Evolutionary conservation across 2,888 invertebrate genomes (phyloP), one percentile per base, ranked within the genome.

Genomic region (Chymomyza amoena): DNA sequence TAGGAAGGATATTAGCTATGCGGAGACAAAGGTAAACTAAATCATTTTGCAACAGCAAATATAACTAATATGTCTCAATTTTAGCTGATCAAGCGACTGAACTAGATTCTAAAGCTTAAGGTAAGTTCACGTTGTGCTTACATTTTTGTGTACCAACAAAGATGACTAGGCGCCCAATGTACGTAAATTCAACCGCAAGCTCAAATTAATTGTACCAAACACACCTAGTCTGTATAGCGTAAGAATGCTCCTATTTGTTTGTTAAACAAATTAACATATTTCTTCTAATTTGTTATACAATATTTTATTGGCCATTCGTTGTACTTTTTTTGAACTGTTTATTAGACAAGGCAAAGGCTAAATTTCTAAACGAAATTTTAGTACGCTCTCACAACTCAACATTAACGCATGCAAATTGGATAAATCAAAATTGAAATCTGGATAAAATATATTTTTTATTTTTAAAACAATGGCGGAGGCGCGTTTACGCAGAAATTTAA

Each of bases 401-500:
- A 66, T 61, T 18, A 68, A n/a, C 73, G 70, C 72, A 83, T 82
- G 83, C 69, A 74, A 71, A 64, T 20, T 57, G 20, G 16, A 16
- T 54, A 18, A 4, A 32, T 32, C 6, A 32, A 32, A 32, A 16
- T 18, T 18, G 1, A 25, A 57, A 15, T 25, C 18, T 50, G 18
- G 36, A 28, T 20, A 32, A 61, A n/a, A 18, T 52, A 52, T 16
- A 52, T 6, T 52, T n/a, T 7, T 25, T 25, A 4, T 25, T 2
- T 52, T 15, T 20, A 18, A 15, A 15, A 72, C 63, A 69, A 90
- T 90, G 90, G 84, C 89, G 57, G 89, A 90, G 77, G 73, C 90
- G 25, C 84, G 88, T 54, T 75, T 90, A 68, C 83, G 90, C 62
- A 78, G 87, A 69, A 90, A 90, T 74, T 80, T 88, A 45, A 89